phyloP scores from a whole-genome alignment of 2,113 vertebrate genomes.

The Opisthocomus hoazin region DNA sequence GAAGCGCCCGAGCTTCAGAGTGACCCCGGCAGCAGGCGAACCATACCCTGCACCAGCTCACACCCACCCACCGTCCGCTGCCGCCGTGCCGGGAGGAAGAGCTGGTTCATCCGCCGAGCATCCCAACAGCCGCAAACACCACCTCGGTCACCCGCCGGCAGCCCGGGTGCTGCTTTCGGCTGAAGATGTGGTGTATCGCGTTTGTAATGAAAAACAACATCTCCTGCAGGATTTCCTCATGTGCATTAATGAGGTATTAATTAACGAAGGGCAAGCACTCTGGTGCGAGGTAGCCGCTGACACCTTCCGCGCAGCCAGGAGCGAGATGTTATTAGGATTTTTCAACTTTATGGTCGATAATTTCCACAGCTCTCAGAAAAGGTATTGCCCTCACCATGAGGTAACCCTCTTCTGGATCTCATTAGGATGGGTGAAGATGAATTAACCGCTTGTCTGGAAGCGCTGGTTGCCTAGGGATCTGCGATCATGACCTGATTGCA shows the following conservation, averaged over 20 bases:
- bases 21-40: constrained; percentile 8
- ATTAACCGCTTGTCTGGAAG: not conserved
- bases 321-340: not conserved
- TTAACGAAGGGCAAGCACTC: not conserved
- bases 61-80: not conserved
- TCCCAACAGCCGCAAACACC: not conserved
- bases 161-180: not conserved
- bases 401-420: not conserved
- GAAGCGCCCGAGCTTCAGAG: constrained; percentile 3
- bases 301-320: not conserved
- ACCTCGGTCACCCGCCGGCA: not conserved
- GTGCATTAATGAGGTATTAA: not conserved
- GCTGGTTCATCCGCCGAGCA: not conserved
- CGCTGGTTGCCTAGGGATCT: not conserved
- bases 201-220: not conserved
- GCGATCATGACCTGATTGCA: not conserved
- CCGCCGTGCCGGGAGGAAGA: not conserved
- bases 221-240: not conserved
- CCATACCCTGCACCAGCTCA: not conserved
- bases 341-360: not conserved
- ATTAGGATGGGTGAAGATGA: constrained; percentile 8
- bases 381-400: not conserved
- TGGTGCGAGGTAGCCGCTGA: accelerated
- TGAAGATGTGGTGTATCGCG: not conserved
- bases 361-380: not conserved